Evolutionary conservation across 2,797 vertebrate genomes (phyloP), one percentile per base, ranked within the genome.

Genomic region (Carcharodon carcharias): DNA sequence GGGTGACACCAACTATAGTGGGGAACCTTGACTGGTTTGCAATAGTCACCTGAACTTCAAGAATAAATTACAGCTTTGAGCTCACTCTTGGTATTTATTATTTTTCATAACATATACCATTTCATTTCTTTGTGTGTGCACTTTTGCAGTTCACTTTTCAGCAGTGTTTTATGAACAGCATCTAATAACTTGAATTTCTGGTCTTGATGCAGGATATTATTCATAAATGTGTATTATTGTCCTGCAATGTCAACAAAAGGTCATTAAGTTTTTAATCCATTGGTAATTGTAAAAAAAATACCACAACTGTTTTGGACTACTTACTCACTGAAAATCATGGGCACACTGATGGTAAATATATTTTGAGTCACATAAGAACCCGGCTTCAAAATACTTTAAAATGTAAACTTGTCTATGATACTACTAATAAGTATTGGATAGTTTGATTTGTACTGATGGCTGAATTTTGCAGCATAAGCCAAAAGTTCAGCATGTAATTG

Each of bases 1-100:
- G 58, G 67, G 14, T 95, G 69, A 56, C 28, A 95, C 67, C 50
- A 56, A 95, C 50, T n/a, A 50, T 28, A 35, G 71, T 71, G 50
- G 54, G 31, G 16, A 77, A 77, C 69, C 94, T 95, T 77, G 45
- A 73, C 26, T 77, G 69, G 28, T 95, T 95, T 77, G 56, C 69
- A 56, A 95, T 5, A 40, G 94, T 77, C 69, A 56, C 54, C 69
- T 95, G 94, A 95, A 95, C 69, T 35, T 95, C 45, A 77, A 77
- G 69, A 50, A 77, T 56, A 77, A 50, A 95, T 95, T 95, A 95
- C 69, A 95, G 71, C 69, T 77, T 95, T 95, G 69, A 95, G 73
- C 94, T 95, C 69, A 95, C 50, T 77, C 50, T 73, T 54, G 94
- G 40, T 67, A 93, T 93, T 45, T 95, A 31, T 54, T 95, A 31